Conservation (phyloP, 2,113 vertebrate species). For the Heloderma charlesbogerti region DNA sequence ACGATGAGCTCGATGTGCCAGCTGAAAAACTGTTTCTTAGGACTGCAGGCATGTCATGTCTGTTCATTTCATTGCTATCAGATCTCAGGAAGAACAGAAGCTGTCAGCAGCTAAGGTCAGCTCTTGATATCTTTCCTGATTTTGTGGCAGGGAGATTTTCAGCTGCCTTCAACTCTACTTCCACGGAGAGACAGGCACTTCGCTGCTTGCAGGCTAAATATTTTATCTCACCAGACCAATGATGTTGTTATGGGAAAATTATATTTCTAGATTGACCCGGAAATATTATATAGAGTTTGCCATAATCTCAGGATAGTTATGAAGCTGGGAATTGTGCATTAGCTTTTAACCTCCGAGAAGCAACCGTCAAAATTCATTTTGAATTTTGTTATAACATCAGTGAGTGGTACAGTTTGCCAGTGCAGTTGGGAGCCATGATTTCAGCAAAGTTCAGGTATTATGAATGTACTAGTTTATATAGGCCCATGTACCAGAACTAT, state of each 20-base stretch:
- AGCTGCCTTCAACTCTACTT: background rate
- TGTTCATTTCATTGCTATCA: constrained; percentile 18
- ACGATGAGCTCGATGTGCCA: background rate
- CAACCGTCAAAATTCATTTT: background rate
- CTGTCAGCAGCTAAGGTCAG: constrained; percentile 12
- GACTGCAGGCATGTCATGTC: background rate
- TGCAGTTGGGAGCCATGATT: background rate
- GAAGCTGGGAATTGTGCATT: background rate
- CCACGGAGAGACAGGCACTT: background rate
- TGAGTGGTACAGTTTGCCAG: background rate
- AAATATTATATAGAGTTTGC: constrained; percentile 15
- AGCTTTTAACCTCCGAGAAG: background rate
- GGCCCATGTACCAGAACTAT: background rate
- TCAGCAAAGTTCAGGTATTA: background rate
- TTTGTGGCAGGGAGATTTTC: constrained; percentile 22
- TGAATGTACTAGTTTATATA: background rate
- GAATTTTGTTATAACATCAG: background rate
- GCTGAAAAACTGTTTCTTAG: constrained; percentile 21
- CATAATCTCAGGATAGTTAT: background rate
- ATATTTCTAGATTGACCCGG: constrained; percentile 1
- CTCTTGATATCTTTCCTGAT: background rate
- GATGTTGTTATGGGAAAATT: background rate
- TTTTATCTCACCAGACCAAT: background rate
- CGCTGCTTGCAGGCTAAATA: background rate
- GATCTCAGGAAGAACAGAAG: constrained; percentile 16